Evolutionary conservation across 2,113 vertebrate species (phyloP).

Genomic region (Poicephalus meyeri): DNA sequence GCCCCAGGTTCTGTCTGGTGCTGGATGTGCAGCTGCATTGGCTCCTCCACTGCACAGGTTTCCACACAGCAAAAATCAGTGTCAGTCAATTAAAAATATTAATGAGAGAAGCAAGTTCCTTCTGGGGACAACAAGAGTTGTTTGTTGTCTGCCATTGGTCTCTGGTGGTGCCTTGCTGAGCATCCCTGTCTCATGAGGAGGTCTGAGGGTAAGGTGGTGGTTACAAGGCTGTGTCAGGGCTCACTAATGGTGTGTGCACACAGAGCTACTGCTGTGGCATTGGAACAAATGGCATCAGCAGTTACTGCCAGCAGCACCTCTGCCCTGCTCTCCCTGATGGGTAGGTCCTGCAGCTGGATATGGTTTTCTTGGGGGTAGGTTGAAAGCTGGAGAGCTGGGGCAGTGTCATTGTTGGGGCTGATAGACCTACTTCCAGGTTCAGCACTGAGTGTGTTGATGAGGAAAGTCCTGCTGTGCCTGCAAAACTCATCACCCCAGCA

Average conservation of each 20-base stretch:
- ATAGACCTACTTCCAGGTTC: background rate
- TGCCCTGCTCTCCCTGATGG: background rate
- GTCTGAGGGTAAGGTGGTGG: background rate
- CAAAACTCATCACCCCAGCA: background rate
- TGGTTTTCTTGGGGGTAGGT: background rate
- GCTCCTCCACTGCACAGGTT: background rate
- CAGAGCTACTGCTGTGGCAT: background rate
- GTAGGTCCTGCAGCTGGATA: fast-evolving
- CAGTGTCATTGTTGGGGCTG: background rate
- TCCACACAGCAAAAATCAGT: fast-evolving
- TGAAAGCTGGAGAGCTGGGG: background rate
- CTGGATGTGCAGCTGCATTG: background rate
- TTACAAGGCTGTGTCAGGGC: background rate
- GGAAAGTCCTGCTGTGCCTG: background rate
- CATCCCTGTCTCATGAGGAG: fast-evolving
- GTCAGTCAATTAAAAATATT: background rate
- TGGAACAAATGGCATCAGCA: background rate
- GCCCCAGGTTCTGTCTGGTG: background rate
- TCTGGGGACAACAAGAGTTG: background rate
- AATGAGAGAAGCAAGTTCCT: background rate
- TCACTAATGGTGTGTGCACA: fast-evolving
- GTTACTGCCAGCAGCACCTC: background rate
- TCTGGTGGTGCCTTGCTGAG: background rate
- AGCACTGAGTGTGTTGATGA: background rate
- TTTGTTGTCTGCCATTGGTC: fast-evolving